A percentile compares a stretch with the other conserved stretches of the same genome.
These are phyloP conservation scores for Sebastes ruberrimus DNA, from an alignment of 2,797 vertebrate species.

Conservation along the genomic window DNA sequence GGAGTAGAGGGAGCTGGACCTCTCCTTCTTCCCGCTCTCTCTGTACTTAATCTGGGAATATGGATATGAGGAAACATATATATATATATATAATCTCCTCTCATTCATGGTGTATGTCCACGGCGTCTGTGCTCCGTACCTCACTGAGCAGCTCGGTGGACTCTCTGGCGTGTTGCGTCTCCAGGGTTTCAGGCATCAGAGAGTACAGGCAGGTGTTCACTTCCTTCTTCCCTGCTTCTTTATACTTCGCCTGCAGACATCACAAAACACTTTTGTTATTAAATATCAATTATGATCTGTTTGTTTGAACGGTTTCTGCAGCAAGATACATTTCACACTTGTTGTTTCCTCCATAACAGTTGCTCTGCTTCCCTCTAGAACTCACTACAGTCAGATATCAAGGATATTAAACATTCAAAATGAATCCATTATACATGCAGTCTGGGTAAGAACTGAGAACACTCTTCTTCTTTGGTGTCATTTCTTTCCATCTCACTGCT, in stretches of 20 bases:
- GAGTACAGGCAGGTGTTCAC: slow-evolving; percentile 83
- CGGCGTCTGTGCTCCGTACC: slow-evolving; percentile 67
- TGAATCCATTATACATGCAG: background rate
- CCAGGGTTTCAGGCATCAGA: slow-evolving; percentile 86
- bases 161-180: slow-evolving; percentile 86
- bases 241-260: slow-evolving; percentile 87
- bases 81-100: background rate
- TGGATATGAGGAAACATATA: too few relatives aligned
- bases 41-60: slow-evolving; percentile 29
- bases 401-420: background rate
- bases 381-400: background rate
- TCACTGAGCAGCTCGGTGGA: slow-evolving; percentile 85
- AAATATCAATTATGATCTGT: background rate
- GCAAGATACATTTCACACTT: too few relatives aligned
- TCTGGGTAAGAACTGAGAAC: background rate
- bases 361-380: background rate
- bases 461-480: background rate
- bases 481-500: too few relatives aligned
- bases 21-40: slow-evolving; percentile 20
- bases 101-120: too few relatives aligned
- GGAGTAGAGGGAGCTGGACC: slow-evolving; percentile 48
- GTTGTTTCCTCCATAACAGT: too few relatives aligned
- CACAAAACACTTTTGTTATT: background rate
- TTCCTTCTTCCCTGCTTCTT: slow-evolving; percentile 80
- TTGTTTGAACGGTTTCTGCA: background rate